Percentiles rank a stretch among this genome's conserved stretches.
phyloP scores from a whole-genome alignment of 35 echinoderm and acorn worm genomes.

The Heliocidaris tuberculata region DNA sequence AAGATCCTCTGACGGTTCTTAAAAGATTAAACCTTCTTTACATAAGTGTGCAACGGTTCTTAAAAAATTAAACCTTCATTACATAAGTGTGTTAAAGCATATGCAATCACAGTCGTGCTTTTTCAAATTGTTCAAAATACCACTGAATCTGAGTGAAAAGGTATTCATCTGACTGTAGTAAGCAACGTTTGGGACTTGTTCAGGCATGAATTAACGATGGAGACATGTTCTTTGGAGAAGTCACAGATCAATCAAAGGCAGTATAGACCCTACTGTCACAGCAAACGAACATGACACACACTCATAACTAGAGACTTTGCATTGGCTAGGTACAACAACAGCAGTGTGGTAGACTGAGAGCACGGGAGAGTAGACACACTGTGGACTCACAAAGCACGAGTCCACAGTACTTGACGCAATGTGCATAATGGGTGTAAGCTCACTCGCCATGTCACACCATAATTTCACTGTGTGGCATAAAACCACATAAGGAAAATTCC shows the following conservation, averaged over 20 bases:
- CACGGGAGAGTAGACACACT: neutral
- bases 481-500: neutral
- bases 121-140: too few relatives aligned
- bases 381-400: constrained; percentile 14
- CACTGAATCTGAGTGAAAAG: too few relatives aligned
- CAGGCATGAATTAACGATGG: neutral
- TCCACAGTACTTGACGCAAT: constrained; percentile 9
- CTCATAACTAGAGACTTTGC: constrained; percentile 10
- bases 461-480: neutral
- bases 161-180: neutral
- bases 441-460: neutral
- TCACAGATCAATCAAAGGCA: neutral
- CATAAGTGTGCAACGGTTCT: neutral
- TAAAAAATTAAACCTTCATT: neutral
- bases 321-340: constrained; percentile 2
- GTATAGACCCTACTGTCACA: neutral
- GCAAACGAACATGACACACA: neutral
- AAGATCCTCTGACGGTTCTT: neutral
- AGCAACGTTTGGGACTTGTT: neutral
- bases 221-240: neutral
- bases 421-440: constrained; percentile 1
- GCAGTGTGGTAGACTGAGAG: neutral
- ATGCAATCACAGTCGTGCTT: too few relatives aligned
- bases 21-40: neutral
- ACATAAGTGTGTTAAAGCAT: too few relatives aligned